These are phyloP conservation scores for Julus scanicus DNA, from an alignment of 2,888 invertebrate species.

Conservation along the genomic window DNA sequence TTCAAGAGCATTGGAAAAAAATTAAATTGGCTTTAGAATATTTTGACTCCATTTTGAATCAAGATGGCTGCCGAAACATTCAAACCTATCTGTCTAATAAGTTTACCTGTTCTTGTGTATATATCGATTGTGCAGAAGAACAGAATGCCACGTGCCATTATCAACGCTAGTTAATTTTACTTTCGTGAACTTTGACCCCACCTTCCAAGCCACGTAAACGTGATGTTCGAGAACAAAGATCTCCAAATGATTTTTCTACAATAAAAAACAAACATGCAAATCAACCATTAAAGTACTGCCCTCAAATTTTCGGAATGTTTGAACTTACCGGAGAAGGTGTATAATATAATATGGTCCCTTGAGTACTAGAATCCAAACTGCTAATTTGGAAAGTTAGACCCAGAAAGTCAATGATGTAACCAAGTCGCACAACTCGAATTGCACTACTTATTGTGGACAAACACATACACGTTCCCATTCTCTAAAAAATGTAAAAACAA, in stretches of 20 bases:
- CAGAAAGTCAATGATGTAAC: conserved; percentile 12
- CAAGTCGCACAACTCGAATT: not conserved
- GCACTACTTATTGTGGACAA: not conserved
- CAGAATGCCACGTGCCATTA: not conserved
- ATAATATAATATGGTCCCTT: not conserved
- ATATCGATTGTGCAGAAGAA: not conserved
- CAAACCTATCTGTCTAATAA: too few relatives aligned
- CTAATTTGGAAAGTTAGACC: not conserved
- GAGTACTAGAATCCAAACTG: not conserved
- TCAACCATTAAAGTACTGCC: not conserved
- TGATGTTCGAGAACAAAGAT: not conserved
- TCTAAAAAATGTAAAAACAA: not conserved
- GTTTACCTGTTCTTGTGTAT: not conserved
- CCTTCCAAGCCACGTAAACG: not conserved
- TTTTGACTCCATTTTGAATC: too few relatives aligned
- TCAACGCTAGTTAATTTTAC: not conserved
- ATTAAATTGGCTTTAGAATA: not conserved
- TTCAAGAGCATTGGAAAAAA: not conserved
- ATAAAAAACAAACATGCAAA: not conserved
- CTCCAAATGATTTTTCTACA: not conserved
- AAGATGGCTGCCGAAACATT: too few relatives aligned
- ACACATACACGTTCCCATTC: conserved; percentile 18
- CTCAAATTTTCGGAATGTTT: not conserved
- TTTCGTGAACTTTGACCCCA: not conserved
- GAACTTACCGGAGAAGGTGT: conserved; percentile 18